Evolutionary conservation across 2,888 invertebrate genomes (phyloP).

Genomic region (Alcis repandata): DNA sequence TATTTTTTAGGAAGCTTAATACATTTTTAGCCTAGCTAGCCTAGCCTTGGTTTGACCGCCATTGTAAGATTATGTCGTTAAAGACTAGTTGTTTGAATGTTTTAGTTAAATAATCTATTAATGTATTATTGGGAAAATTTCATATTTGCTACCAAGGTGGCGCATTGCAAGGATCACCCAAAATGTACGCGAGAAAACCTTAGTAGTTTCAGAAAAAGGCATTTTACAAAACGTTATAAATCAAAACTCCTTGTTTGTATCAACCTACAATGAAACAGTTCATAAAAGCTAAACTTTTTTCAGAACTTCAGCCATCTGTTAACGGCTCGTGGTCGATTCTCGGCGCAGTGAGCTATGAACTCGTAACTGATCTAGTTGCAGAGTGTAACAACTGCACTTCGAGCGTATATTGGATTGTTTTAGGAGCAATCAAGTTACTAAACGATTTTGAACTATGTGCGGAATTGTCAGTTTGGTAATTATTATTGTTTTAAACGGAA

Average conservation of each 20-base stretch:
- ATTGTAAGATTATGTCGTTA: no score
- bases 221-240: background rate
- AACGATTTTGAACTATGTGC: conserved; percentile 9
- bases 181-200: no score
- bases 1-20: no score
- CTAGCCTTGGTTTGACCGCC: no score
- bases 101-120: background rate
- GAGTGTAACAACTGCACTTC: conserved; percentile 68
- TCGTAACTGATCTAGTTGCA: conserved; percentile 71
- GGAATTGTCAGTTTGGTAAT: background rate
- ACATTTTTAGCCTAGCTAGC: no score
- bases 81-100: background rate
- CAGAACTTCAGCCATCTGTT: conserved; percentile 5
- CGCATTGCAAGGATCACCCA: no score
- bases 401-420: conserved; percentile 73
- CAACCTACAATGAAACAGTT: conserved; percentile 11
- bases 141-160: no score
- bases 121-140: no score
- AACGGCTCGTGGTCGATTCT: conserved; percentile 63
- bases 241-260: background rate
- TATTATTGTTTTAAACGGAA: background rate
- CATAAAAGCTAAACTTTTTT: conserved; percentile 23
- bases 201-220: background rate
- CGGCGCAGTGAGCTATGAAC: conserved; percentile 69
- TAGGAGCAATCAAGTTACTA: conserved; percentile 64